A percentile compares a stretch with the other conserved stretches of the same genome.
Conservation (phyloP, 1,140 invertebrate genomes). For the Neodiprion fabricii region DNA sequence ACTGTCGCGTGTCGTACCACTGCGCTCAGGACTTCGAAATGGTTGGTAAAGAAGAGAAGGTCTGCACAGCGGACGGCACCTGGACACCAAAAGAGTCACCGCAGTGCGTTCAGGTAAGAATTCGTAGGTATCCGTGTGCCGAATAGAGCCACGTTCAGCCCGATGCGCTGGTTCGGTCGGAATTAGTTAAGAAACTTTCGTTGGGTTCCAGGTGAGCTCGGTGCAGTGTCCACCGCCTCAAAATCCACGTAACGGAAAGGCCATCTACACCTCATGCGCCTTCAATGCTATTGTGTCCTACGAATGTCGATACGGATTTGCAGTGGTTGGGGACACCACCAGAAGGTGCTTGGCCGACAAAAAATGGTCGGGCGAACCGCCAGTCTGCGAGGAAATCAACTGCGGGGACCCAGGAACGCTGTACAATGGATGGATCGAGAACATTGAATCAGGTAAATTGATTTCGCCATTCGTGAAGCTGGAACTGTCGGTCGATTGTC, state of each 20-base stretch:
- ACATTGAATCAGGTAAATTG: constrained; percentile 68
- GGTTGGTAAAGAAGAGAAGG: constrained; percentile 76
- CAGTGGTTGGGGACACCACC: constrained; percentile 80
- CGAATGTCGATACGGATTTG: constrained; percentile 87
- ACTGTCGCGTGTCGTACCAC: constrained; percentile 85
- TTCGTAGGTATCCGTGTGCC: neutral
- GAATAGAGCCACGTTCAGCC: constrained; percentile 5
- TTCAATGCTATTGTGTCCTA: constrained; percentile 89
- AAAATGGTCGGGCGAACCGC: constrained; percentile 83
- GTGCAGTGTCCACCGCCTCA: constrained; percentile 84
- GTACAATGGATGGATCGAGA: constrained; percentile 91
- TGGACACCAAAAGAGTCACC: constrained; percentile 87
- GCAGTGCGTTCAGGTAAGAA: constrained; percentile 71
- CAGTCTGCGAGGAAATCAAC: constrained; percentile 90
- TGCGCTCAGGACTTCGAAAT: constrained; percentile 89
- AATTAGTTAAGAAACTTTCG: neutral
- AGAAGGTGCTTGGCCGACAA: constrained; percentile 84
- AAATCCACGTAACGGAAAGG: constrained; percentile 83
- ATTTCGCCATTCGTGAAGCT: no score
- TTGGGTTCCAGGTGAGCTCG: constrained; percentile 67
- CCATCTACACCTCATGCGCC: constrained; percentile 83
- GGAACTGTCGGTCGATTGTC: no score
- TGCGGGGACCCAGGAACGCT: constrained; percentile 84
- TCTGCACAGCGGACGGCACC: constrained; percentile 81
- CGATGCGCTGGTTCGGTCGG: neutral